Conservation (phyloP, 2,113 vertebrate genomes). For the Neotragus moschatus region DNA sequence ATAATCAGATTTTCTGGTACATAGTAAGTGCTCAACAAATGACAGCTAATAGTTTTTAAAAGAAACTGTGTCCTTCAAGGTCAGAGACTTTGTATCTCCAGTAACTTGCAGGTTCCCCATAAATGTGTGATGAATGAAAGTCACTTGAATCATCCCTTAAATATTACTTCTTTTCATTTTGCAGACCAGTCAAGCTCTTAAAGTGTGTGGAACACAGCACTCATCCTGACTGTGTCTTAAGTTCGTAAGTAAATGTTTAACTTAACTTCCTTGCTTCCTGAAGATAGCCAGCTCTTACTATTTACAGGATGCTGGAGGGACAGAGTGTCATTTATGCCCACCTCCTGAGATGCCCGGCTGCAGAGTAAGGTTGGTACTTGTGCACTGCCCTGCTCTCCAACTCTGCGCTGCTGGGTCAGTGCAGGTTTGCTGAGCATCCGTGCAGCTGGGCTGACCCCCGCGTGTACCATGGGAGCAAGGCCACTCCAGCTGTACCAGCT, state of each 20-base stretch:
- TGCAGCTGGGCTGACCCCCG: no score
- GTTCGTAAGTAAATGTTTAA: conserved; percentile 74
- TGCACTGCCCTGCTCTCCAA: not conserved
- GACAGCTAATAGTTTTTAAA: not conserved
- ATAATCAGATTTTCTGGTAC: not conserved
- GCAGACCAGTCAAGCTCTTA: conserved; percentile 79
- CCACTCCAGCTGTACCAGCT: not conserved
- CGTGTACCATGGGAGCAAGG: not conserved
- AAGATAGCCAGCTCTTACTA: not conserved
- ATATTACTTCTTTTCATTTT: not conserved
- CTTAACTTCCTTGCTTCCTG: not conserved
- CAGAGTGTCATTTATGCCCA: not conserved
- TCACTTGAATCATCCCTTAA: not conserved
- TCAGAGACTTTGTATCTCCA: not conserved
- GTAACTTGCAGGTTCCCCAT: not conserved
- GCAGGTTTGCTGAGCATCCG: no score
- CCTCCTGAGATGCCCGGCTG: fast-evolving
- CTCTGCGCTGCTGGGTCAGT: not conserved
- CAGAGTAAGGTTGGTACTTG: not conserved
- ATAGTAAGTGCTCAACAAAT: not conserved
- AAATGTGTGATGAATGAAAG: not conserved
- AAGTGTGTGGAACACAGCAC: conserved; percentile 78
- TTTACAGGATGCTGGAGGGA: not conserved
- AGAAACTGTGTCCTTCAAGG: not conserved
- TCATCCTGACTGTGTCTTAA: conserved; percentile 72